Percentiles rank a stretch among this genome's conserved stretches.
Evolutionary conservation across 2,113 vertebrate genomes (phyloP).

Genomic region (Lepus americanus): DNA sequence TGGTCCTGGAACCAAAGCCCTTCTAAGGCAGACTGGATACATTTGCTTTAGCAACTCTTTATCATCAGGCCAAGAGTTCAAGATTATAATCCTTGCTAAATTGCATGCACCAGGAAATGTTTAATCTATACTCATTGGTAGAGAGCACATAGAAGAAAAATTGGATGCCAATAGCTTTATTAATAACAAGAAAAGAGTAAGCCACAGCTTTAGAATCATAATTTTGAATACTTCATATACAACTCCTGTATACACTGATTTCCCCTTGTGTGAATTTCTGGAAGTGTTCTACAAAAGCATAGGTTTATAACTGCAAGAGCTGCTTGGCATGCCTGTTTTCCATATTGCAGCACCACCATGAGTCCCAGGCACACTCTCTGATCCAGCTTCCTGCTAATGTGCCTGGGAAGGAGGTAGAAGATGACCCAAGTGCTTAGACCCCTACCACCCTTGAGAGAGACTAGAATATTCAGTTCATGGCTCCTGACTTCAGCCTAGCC

Average conservation of each 20-base stretch:
- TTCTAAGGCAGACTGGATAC: background rate
- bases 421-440: too few species aligned
- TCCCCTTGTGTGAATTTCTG: constrained; percentile 68
- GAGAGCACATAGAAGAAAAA: background rate
- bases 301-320: background rate
- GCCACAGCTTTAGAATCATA: background rate
- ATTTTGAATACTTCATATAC: constrained; percentile 57
- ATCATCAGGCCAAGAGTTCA: background rate
- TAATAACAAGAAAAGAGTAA: background rate
- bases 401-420: too few species aligned
- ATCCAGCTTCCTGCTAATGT: too few species aligned
- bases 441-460: too few species aligned
- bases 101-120: background rate
- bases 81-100: background rate
- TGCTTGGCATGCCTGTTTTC: too few species aligned
- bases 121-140: background rate
- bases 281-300: background rate
- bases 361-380: too few species aligned
- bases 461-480: too few species aligned
- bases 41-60: background rate
- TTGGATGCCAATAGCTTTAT: accelerated
- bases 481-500: too few species aligned
- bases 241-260: constrained; percentile 37
- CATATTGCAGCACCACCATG: background rate
- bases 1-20: background rate